phyloP scores from a whole-genome alignment of 37 sponge, comb jelly and placozoan genomes.

The Sycon ciliatum region DNA sequence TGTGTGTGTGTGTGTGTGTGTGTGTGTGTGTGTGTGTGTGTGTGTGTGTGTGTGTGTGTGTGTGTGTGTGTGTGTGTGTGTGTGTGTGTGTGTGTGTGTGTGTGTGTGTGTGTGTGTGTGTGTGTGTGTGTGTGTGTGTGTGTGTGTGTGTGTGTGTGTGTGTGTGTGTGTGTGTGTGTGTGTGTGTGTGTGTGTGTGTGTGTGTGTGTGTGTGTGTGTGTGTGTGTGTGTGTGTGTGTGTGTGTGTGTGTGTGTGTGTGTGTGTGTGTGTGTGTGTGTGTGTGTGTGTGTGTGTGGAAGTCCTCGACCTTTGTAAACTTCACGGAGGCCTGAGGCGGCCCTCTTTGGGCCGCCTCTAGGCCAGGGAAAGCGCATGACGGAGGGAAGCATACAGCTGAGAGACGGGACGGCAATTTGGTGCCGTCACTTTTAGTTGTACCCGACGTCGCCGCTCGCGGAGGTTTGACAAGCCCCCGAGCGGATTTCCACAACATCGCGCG shows the following conservation, averaged over 20 bases:
- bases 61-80: conserved; percentile 25
- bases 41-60: conserved; percentile 36
- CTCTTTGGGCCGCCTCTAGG: too few relatives aligned
- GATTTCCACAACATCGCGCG: too few relatives aligned
- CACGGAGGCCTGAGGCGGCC: too few relatives aligned
- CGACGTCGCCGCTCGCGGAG: too few relatives aligned
- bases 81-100: conserved; percentile 11
- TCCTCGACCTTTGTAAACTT: too few relatives aligned
- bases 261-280: conserved; percentile 12
- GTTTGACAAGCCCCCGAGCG: too few relatives aligned
- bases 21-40: conserved; percentile 23
- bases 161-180: conserved; percentile 16
- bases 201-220: neutral
- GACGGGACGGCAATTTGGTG: too few relatives aligned
- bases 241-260: conserved; percentile 30
- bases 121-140: conserved; percentile 29
- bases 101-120: conserved; percentile 24
- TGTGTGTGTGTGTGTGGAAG: conserved; percentile 16
- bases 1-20: conserved; percentile 27
- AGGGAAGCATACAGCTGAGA: too few relatives aligned
- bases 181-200: conserved; percentile 5
- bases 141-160: conserved; percentile 8
- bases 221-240: conserved; percentile 25
- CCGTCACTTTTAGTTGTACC: too few relatives aligned
- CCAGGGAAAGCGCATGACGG: too few relatives aligned